Conservation (phyloP, 2,797 vertebrate species). For the Selene dorsalis region DNA sequence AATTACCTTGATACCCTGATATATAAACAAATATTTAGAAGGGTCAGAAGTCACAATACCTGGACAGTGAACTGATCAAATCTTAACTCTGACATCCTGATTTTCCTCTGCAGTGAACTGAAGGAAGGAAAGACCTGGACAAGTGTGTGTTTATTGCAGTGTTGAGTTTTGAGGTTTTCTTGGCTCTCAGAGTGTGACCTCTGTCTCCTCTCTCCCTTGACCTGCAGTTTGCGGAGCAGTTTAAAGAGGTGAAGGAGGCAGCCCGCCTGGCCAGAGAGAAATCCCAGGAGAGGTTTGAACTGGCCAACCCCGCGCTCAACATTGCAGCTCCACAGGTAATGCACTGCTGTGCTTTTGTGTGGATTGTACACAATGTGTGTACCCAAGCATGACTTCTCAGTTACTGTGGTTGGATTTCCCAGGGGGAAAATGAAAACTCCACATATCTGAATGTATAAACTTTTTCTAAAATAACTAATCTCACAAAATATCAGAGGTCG, state of each 20-base stretch:
- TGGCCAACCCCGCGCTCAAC: slow-evolving; percentile 90
- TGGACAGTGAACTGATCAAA: neutral
- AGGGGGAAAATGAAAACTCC: neutral
- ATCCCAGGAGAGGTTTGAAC: slow-evolving; percentile 94
- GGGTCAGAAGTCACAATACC: neutral
- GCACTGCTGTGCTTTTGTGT: neutral
- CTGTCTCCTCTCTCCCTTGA: slow-evolving; percentile 17
- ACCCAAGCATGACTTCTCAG: neutral
- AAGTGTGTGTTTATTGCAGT: neutral
- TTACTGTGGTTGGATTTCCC: neutral
- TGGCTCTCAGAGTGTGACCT: neutral
- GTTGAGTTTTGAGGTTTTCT: neutral
- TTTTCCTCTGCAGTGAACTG: neutral
- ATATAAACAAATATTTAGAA: neutral
- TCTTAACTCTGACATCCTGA: neutral
- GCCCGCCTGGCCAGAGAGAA: slow-evolving; percentile 94
- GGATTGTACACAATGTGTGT: too few relatives aligned
- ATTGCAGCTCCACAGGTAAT: slow-evolving; percentile 92
- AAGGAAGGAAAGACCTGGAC: neutral
- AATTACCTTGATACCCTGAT: neutral
- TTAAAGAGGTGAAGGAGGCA: slow-evolving; percentile 95
- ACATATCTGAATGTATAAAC: neutral
- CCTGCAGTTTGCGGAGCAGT: slow-evolving; percentile 94
- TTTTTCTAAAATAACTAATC: neutral
- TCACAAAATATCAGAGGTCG: neutral